Percentiles rank a stretch among this genome's conserved stretches.
Conservation (phyloP, 2,888 invertebrate genomes). For the Epiblema foenella region DNA sequence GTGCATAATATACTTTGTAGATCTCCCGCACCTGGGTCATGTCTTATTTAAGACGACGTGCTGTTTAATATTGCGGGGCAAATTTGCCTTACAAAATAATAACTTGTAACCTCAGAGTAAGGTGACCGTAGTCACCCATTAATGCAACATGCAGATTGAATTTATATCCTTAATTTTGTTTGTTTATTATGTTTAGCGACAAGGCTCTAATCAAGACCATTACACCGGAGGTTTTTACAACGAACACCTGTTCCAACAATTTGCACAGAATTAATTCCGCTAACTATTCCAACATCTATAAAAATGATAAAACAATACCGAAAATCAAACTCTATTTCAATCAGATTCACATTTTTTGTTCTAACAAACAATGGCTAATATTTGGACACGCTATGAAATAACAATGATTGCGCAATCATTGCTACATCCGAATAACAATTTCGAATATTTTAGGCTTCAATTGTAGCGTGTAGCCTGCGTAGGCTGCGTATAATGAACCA, state of each 20-base stretch:
- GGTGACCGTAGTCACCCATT: slow-evolving; percentile 40
- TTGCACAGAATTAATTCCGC: background rate
- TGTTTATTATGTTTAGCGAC: slow-evolving; percentile 30
- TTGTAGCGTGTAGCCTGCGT: slow-evolving; percentile 14
- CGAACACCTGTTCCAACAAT: slow-evolving; percentile 5
- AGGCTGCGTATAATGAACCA: slow-evolving; percentile 22
- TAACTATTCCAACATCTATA: slow-evolving; percentile 13
- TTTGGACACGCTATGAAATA: slow-evolving; percentile 31
- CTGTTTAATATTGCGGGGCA: slow-evolving; percentile 34
- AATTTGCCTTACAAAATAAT: slow-evolving; percentile 37
- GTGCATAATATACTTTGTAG: slow-evolving; percentile 28
- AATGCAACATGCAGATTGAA: slow-evolving; percentile 38
- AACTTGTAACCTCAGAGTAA: slow-evolving; percentile 41
- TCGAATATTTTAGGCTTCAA: slow-evolving; percentile 28
- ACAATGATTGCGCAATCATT: slow-evolving; percentile 41
- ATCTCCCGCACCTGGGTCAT: slow-evolving; percentile 34
- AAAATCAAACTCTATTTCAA: slow-evolving; percentile 29
- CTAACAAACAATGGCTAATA: slow-evolving; percentile 27
- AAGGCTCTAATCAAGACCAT: background rate
- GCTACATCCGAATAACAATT: slow-evolving; percentile 34
- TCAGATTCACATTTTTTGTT: slow-evolving; percentile 27
- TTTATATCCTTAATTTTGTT: slow-evolving; percentile 34
- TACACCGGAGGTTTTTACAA: slow-evolving; percentile 4
- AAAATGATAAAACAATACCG: slow-evolving; percentile 17
- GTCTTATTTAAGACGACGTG: slow-evolving; percentile 31